Base-by-base conservation (phyloP, 2,888 invertebrate species). In the Oxycera nigricornis region DNA sequence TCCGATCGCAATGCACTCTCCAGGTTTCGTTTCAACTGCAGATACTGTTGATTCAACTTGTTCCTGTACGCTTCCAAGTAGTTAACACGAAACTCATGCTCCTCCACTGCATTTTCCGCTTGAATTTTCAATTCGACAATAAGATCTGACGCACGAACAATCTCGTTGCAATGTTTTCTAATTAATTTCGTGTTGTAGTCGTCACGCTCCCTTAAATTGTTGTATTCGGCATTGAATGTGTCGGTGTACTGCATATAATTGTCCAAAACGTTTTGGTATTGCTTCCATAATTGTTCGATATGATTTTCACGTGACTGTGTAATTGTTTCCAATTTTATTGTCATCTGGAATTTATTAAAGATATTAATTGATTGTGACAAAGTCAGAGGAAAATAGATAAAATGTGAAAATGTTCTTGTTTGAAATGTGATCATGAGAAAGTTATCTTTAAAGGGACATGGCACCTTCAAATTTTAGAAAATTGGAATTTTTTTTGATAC, bases 11-110 rank as follows among this genome's bases (percentile, higher is more conserved):
- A 85, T 73, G 88, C 87, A 0, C 82, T 77, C 74, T 89, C 88
- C 4, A 90, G 86, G n/a, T 87, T 86, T 17, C 79, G 83, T 78
- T 90, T 90, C 80, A 89, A 83, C 79, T 84, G 86, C 77, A 85
- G 84, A 76, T 88, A 86, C 20, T 85, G 85, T n/a, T 82, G 82
- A 0, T 86, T 82, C 11, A 90, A 80, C 31, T 87, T 83, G 14
- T 88, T 87, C 57, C 87, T 88, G 11, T 87, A 86, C 9, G 80
- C 80, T 70, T 81, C 82, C 81, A 88, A 85, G 30, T 88, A 86
- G n/a, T 83, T 82, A 11, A 88, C 74, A 75, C 88, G 87, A 0
- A 84, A 82, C 0, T 86, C 83, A 78, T 87, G 85, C 2, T 84
- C 85, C 59, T 83, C 86, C 0, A 86, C 85, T 1, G 85, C 85